Percentiles rank a stretch among this genome's conserved stretches.
Evolutionary conservation across 2,797 vertebrate genomes (phyloP).

Genomic region (Corythornis leucogaster): DNA sequence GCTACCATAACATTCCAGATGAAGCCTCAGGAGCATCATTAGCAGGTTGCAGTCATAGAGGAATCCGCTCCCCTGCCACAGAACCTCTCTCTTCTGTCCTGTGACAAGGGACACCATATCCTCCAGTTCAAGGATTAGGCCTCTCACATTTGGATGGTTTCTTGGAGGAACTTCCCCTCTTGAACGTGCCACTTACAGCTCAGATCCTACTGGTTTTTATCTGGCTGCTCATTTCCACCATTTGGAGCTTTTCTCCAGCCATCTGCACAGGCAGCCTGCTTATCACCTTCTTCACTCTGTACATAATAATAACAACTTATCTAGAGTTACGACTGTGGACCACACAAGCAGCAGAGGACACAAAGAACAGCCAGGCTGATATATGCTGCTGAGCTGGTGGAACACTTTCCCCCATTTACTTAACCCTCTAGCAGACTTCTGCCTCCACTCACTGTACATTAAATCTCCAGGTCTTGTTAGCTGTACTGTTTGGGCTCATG

Average conservation of each 20-base stretch:
- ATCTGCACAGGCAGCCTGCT: neutral
- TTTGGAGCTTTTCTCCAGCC: neutral
- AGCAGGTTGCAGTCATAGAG: neutral
- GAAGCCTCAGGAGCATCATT: neutral
- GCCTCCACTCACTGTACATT: neutral
- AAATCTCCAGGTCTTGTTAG: neutral
- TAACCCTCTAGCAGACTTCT: neutral
- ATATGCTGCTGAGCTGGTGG: neutral
- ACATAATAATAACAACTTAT: neutral
- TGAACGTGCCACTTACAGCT: neutral
- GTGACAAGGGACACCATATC: neutral
- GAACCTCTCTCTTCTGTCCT: neutral
- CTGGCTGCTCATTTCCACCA: neutral
- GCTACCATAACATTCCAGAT: neutral
- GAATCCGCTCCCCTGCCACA: neutral
- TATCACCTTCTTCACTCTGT: neutral
- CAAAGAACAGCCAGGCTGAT: neutral
- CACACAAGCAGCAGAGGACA: neutral
- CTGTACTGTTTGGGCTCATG: neutral
- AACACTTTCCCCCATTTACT: neutral
- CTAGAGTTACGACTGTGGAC: neutral
- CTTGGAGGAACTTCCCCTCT: neutral
- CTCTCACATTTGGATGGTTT: neutral
- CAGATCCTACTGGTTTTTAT: neutral
- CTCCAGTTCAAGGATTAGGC: rapidly evolving